Evolutionary conservation across 2,797 vertebrate species (phyloP).

Genomic region (Notamacropus eugenii): DNA sequence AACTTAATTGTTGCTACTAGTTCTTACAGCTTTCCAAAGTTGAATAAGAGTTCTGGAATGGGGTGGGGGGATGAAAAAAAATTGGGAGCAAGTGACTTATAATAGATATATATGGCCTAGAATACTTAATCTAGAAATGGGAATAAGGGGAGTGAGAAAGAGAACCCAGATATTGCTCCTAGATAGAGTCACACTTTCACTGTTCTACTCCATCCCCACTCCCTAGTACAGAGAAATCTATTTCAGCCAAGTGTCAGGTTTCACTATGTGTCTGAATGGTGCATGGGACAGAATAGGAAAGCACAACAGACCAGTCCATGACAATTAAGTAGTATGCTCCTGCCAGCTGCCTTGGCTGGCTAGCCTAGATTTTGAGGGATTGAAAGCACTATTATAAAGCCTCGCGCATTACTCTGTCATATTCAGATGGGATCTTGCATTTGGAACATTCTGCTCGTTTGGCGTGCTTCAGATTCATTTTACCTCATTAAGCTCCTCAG

Average conservation of each 20-base stretch:
- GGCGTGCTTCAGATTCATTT: conserved; percentile 1
- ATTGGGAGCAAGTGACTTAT: conserved; percentile 18
- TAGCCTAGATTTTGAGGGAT: conserved; percentile 47
- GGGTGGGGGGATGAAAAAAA: background rate
- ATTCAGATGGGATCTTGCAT: conserved; percentile 2
- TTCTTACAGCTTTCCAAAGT: conserved; percentile 40
- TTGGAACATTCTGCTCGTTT: conserved; percentile 13
- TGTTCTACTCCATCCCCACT: background rate
- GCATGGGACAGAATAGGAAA: conserved; percentile 1
- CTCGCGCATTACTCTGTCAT: background rate
- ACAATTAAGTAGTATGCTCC: conserved; percentile 34
- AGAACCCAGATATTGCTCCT: conserved; percentile 17
- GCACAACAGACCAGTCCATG: background rate
- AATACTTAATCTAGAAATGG: conserved; percentile 35
- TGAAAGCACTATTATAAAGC: conserved; percentile 51
- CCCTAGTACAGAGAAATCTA: conserved; percentile 36
- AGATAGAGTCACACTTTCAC: conserved; percentile 53
- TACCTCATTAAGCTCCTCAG: conserved; percentile 34
- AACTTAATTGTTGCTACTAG: conserved; percentile 55
- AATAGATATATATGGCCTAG: conserved; percentile 3
- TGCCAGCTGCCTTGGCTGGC: conserved; percentile 48
- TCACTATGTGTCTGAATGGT: background rate
- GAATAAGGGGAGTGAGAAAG: background rate
- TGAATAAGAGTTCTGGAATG: conserved; percentile 5
- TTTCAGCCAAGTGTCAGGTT: background rate